These are phyloP conservation scores for Harpagoxenus sublaevis DNA, from an alignment of 2,888 invertebrate species.

Conservation along the genomic window DNA sequence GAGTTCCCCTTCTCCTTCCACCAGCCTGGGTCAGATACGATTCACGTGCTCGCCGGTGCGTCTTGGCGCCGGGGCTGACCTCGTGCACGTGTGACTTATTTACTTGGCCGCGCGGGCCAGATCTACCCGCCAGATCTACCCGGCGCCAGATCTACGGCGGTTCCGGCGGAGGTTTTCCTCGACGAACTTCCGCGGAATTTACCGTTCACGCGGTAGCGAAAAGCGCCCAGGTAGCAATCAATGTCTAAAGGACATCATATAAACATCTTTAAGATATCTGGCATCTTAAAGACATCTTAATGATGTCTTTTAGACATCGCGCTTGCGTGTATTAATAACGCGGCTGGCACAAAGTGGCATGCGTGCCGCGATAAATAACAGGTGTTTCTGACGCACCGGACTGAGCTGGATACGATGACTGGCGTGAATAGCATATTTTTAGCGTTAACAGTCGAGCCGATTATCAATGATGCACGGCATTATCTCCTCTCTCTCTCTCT, in stretches of 20 bases:
- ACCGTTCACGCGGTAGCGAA: background rate
- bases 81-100: background rate
- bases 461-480: background rate
- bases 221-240: background rate
- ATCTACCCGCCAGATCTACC: too few relatives aligned
- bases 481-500: too few relatives aligned
- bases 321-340: constrained; percentile 14
- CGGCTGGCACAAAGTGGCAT: background rate
- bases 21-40: background rate
- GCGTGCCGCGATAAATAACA: constrained; percentile 1
- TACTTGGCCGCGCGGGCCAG: too few relatives aligned
- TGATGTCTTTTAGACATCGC: too few relatives aligned
- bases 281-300: too few relatives aligned
- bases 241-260: too few relatives aligned
- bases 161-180: background rate
- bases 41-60: background rate
- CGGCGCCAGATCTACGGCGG: background rate
- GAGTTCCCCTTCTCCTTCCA: background rate
- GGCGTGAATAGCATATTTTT: background rate
- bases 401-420: too few relatives aligned
- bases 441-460: background rate
- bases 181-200: constrained; percentile 12
- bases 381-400: background rate
- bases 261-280: too few relatives aligned
- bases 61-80: background rate